Evolutionary conservation across 2,113 vertebrate species (phyloP).

Genomic region (Setophaga kirtlandii): DNA sequence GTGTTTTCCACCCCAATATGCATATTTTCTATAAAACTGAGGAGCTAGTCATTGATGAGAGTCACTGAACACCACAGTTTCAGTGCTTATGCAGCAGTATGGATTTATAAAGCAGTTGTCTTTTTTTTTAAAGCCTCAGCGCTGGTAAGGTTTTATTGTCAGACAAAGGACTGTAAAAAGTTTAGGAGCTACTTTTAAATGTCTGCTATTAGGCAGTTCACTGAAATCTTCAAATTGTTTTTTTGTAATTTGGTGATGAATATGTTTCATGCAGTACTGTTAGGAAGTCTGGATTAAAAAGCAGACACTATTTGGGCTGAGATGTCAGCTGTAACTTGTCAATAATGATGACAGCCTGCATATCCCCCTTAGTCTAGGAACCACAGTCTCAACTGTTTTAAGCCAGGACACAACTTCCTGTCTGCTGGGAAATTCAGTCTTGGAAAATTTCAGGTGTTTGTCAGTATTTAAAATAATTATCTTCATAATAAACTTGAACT

Average conservation of each 20-base stretch:
- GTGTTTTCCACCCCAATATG: not conserved
- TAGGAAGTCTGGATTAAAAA: constrained; percentile 35
- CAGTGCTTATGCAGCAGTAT: not conserved
- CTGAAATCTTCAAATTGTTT: not conserved
- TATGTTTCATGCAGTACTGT: not conserved
- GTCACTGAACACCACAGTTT: not conserved
- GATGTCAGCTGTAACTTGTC: constrained; percentile 32
- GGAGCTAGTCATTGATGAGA: not conserved
- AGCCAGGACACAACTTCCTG: not conserved
- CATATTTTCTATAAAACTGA: not conserved
- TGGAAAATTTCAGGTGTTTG: constrained; percentile 34
- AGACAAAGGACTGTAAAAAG: not conserved
- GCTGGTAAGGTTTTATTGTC: not conserved
- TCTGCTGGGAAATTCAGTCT: not conserved
- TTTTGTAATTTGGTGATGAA: not conserved
- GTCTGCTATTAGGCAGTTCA: not conserved
- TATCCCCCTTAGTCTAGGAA: not conserved
- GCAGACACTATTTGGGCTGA: constrained; percentile 1
- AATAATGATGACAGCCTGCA: not conserved
- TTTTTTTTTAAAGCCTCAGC: not conserved
- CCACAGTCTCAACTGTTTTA: not conserved
- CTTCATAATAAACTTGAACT: not conserved
- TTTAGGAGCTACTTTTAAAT: not conserved
- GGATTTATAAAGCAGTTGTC: not conserved
- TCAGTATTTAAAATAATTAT: constrained; percentile 9